phyloP scores from a whole-genome alignment of 2,797 vertebrate species.

The Pelochelys cantorii region DNA sequence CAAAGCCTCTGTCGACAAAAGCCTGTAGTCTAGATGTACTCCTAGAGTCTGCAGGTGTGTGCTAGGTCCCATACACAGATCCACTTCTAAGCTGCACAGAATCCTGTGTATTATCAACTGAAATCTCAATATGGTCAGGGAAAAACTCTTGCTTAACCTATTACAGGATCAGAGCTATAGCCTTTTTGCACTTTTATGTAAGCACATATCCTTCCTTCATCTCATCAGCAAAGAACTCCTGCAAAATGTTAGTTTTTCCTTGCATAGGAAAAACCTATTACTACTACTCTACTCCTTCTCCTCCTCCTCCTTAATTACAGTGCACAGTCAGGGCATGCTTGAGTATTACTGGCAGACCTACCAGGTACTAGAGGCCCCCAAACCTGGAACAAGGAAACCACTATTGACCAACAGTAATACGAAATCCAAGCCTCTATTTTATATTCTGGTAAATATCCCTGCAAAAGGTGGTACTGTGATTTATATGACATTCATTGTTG shows the following conservation, averaged over 20 bases:
- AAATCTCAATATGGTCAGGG: background rate
- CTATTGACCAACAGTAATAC: background rate
- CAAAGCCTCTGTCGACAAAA: too few relatives aligned
- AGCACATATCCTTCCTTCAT: background rate
- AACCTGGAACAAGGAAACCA: background rate
- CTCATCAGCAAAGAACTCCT: background rate
- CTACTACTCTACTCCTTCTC: too few relatives aligned
- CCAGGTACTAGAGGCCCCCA: background rate
- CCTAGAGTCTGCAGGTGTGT: background rate
- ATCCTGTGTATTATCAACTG: background rate
- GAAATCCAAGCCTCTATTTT: constrained; percentile 40
- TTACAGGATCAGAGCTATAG: background rate
- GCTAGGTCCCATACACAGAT: background rate
- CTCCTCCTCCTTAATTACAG: too few relatives aligned
- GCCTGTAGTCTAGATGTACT: too few relatives aligned
- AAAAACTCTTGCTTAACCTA: background rate
- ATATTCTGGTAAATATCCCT: background rate
- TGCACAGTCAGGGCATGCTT: background rate
- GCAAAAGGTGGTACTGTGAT: constrained; percentile 40
- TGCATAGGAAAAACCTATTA: too few relatives aligned
- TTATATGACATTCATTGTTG: constrained; percentile 34
- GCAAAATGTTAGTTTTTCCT: background rate
- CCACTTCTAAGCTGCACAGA: background rate
- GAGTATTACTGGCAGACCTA: background rate
- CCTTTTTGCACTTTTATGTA: background rate